These are phyloP conservation scores for Acleris literana DNA, from an alignment of 2,888 invertebrate species.

Conservation along the genomic window DNA sequence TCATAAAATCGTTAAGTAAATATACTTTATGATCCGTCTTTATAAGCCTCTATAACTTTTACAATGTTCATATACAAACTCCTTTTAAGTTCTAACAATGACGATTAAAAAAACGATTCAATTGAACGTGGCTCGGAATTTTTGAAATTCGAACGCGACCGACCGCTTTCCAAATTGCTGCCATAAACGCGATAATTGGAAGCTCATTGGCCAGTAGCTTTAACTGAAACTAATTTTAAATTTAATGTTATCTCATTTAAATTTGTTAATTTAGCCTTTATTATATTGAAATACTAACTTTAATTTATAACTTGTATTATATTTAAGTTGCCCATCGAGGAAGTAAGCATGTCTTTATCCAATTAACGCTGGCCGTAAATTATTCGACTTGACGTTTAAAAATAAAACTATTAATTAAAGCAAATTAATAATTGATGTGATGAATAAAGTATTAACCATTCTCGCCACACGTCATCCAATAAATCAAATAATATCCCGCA, in stretches of 20 bases:
- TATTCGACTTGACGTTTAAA: conserved; percentile 39
- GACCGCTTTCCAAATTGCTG: conserved; percentile 76
- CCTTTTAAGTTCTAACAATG: conserved; percentile 48
- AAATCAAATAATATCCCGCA: conserved; percentile 39
- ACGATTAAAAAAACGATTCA: conserved; percentile 75
- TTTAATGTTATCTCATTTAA: conserved; percentile 53
- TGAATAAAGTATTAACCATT: conserved; percentile 14
- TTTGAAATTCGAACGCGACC: conserved; percentile 69
- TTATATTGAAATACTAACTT: conserved; percentile 31
- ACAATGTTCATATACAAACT: conserved; percentile 15
- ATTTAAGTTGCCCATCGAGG: conserved; percentile 16
- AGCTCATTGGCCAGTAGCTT: conserved; percentile 73
- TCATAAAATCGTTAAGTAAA: conserved; percentile 29
- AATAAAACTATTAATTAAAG: conserved; percentile 38
- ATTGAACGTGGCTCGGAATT: conserved; percentile 67
- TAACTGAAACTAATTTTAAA: conserved; percentile 66
- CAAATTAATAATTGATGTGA: conserved; percentile 38
- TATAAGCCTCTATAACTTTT: conserved; percentile 23
- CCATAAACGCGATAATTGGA: conserved; percentile 76
- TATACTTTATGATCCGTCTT: conserved; percentile 16
- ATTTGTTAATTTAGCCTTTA: conserved; percentile 37
- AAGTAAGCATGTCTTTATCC: conserved; percentile 34
- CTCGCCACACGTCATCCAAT: conserved; percentile 38
- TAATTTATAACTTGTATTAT: conserved; percentile 26
- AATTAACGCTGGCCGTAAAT: conserved; percentile 32